phyloP scores from a whole-genome alignment of 2,888 invertebrate species.

The Tachina lurida region DNA sequence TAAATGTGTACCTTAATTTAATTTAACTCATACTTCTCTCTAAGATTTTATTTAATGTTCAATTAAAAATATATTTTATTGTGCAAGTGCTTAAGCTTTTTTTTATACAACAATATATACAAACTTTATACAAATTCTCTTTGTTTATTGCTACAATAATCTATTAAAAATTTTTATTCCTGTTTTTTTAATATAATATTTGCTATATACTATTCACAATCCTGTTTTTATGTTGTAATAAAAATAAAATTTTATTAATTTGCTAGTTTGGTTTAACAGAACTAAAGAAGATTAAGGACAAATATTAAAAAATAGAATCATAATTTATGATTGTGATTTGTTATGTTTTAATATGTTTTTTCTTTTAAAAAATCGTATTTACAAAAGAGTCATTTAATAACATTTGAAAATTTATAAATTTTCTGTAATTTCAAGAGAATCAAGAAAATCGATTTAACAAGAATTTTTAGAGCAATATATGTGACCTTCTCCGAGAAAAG shows the following conservation, averaged over 20 bases:
- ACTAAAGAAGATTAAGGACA: background rate
- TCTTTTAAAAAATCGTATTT: no score
- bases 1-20: background rate
- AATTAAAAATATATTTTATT: conserved; percentile 18
- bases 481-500: no score
- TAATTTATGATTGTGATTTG: no score
- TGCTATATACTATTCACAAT: background rate
- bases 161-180: background rate
- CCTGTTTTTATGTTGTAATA: background rate
- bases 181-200: background rate
- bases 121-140: conserved; percentile 27
- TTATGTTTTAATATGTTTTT: no score
- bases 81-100: background rate
- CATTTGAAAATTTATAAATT: no score
- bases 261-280: background rate
- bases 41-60: background rate
- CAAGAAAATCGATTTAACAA: no score
- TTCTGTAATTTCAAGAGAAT: no score
- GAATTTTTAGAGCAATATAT: no score
- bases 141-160: conserved; percentile 2
- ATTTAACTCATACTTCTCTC: background rate
- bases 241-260: background rate
- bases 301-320: background rate
- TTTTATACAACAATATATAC: conserved; percentile 20
- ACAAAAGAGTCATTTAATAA: no score